A percentile compares a stretch with the other conserved stretches of the same genome.
Conservation (phyloP, 2,797 vertebrate species). For the Sphaeramia orbicularis region DNA sequence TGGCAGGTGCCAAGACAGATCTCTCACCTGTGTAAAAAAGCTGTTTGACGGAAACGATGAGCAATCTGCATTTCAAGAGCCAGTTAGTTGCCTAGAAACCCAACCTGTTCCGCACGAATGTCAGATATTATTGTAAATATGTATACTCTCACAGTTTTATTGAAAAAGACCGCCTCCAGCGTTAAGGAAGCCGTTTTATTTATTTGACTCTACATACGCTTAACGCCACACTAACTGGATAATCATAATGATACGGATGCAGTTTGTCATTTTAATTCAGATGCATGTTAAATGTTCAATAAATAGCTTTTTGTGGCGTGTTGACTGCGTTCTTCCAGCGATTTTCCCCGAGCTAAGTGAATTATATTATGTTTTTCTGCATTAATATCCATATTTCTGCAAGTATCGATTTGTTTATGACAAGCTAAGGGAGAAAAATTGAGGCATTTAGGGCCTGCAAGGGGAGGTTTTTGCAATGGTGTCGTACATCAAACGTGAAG, state of each 20-base stretch:
- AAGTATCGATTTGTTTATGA: slow-evolving; percentile 69
- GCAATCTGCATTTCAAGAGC: slow-evolving; percentile 64
- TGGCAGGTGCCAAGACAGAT: slow-evolving; percentile 32
- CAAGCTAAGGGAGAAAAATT: slow-evolving; percentile 47
- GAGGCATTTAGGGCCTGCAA: slow-evolving; percentile 49
- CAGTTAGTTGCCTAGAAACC: slow-evolving; percentile 73
- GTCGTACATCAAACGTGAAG: slow-evolving; percentile 64
- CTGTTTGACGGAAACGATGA: slow-evolving; percentile 46
- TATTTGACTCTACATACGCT: neutral
- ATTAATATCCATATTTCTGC: slow-evolving; percentile 49
- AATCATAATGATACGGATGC: neutral
- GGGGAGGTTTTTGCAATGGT: slow-evolving; percentile 42
- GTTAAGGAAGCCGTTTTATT: slow-evolving; percentile 2
- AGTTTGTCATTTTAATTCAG: slow-evolving; percentile 1
- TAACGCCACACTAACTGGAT: neutral
- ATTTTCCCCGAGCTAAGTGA: slow-evolving; percentile 54
- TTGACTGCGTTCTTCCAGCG: slow-evolving; percentile 23
- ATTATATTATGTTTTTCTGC: slow-evolving; percentile 41
- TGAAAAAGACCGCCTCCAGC: too few relatives aligned
- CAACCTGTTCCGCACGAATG: slow-evolving; percentile 1
- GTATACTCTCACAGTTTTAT: slow-evolving; percentile 6
- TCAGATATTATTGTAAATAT: slow-evolving; percentile 33
- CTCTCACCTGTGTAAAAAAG: slow-evolving; percentile 36
- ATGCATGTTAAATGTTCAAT: neutral
- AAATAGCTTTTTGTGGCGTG: slow-evolving; percentile 28